Conservation (phyloP, 2,113 vertebrate genomes). For the Conger conger region DNA sequence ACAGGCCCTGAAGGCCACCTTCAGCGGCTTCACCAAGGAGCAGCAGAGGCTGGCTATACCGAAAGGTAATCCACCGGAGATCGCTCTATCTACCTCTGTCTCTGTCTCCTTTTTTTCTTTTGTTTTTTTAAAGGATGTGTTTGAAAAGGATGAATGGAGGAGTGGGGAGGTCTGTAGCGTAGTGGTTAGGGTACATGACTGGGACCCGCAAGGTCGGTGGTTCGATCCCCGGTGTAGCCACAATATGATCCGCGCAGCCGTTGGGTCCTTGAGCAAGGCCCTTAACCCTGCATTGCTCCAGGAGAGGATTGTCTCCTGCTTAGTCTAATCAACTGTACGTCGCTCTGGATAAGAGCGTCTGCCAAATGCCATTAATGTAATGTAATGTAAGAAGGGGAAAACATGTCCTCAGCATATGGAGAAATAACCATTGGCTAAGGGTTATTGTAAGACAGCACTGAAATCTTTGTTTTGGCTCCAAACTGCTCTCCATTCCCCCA, state of each 20-base stretch:
- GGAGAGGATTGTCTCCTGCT: too few species aligned
- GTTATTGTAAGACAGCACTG: neutral
- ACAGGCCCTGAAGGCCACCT: conserved; percentile 93
- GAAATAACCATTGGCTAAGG: neutral
- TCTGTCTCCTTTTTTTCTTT: neutral
- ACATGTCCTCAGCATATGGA: neutral
- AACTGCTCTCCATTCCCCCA: neutral
- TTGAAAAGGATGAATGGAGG: neutral
- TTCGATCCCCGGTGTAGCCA: too few species aligned
- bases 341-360: too few species aligned
- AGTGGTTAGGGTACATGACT: too few species aligned
- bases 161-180: too few species aligned
- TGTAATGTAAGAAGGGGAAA: neutral
- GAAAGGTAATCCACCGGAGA: conserved; percentile 75
- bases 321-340: too few species aligned
- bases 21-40: conserved; percentile 95
- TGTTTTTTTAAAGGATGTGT: neutral
- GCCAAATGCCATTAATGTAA: too few species aligned
- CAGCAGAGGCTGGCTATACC: conserved; percentile 93
- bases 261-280: too few species aligned
- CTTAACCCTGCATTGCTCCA: too few species aligned
- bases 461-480: neutral
- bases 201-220: too few species aligned
- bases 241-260: too few species aligned
- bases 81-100: neutral